phyloP scores from a whole-genome alignment of 2,888 invertebrate genomes.

The Rhyacophila evoluta region DNA sequence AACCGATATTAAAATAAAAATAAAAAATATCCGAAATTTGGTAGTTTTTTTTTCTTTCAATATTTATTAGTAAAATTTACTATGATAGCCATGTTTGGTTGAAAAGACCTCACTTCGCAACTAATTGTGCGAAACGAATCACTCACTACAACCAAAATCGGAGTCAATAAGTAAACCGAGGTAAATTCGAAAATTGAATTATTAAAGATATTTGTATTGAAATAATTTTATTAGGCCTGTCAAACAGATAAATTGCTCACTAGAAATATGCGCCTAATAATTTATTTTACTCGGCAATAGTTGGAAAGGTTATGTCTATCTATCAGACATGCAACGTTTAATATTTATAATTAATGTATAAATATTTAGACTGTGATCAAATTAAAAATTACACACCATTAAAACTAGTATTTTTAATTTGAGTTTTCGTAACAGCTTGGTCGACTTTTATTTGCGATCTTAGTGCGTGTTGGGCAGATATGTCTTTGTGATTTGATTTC shows the following conservation, averaged over 20 bases:
- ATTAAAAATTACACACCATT: not conserved
- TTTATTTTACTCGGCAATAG: not conserved
- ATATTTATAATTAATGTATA: too few relatives aligned
- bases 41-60: too few relatives aligned
- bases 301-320: not conserved
- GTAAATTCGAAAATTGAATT: conserved; percentile 16
- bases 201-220: conserved; percentile 5
- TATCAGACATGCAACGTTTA: not conserved
- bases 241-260: conserved; percentile 10
- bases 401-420: too few relatives aligned
- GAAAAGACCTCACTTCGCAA: not conserved
- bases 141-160: not conserved
- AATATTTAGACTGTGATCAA: not conserved
- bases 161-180: conserved; percentile 4
- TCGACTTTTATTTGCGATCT: too few relatives aligned
- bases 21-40: too few relatives aligned
- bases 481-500: too few relatives aligned
- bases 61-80: too few relatives aligned
- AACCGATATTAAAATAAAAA: too few relatives aligned
- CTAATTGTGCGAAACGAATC: not conserved
- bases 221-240: conserved; percentile 22
- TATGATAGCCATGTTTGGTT: not conserved
- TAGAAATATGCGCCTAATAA: not conserved
- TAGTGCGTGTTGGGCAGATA: too few relatives aligned
- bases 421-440: too few relatives aligned